Conservation (phyloP, 2,113 vertebrate species). For the Ceyx cyanopectus region DNA sequence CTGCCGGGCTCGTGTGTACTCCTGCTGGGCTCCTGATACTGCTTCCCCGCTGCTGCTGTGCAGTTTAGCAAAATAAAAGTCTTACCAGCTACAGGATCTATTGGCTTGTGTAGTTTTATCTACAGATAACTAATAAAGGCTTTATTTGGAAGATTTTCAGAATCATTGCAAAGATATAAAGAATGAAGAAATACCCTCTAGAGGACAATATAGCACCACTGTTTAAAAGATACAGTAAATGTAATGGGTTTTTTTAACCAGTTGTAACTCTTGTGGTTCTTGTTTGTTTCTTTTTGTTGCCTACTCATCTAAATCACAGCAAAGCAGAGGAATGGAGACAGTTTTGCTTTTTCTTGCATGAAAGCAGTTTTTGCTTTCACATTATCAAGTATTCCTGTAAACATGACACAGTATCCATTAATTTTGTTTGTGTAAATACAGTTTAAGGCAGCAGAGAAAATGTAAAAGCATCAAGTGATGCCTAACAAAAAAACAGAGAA, state of each 20-base stretch:
- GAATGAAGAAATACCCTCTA: neutral
- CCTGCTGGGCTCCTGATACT: fast-evolving
- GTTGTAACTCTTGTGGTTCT: neutral
- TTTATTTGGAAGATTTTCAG: neutral
- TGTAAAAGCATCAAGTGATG: neutral
- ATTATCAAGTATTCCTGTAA: neutral
- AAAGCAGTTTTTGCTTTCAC: neutral
- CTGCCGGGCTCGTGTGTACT: fast-evolving
- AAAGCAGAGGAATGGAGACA: neutral
- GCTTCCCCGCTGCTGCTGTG: neutral
- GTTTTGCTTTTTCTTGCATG: neutral
- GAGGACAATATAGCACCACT: neutral
- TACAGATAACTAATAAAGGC: neutral
- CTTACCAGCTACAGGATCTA: neutral
- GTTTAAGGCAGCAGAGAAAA: neutral
- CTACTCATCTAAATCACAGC: neutral
- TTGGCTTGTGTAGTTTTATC: neutral
- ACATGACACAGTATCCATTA: neutral
- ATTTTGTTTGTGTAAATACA: neutral
- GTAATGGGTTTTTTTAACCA: neutral
- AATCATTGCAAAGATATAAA: neutral
- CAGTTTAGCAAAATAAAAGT: neutral
- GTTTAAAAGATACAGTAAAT: neutral
- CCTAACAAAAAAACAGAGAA: neutral
- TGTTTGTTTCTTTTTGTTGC: neutral